phyloP scores from a whole-genome alignment of 2,888 invertebrate species.

The Sinopyrophorus schimmeli region DNA sequence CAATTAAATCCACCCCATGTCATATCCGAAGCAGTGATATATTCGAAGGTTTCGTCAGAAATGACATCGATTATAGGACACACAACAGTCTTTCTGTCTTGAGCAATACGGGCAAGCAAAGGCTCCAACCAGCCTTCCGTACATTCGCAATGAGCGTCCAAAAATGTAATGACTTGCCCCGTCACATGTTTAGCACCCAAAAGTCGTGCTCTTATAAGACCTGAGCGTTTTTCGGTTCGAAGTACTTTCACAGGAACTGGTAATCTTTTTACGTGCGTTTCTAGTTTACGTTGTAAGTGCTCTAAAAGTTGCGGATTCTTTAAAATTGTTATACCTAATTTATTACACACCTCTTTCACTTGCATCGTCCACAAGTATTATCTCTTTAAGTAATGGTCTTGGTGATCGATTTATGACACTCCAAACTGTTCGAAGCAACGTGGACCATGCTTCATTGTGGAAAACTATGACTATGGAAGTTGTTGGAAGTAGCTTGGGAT shows the following conservation, averaged over 20 bases:
- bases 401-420: slow-evolving; percentile 97
- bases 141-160: slow-evolving; percentile 98
- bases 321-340: slow-evolving; percentile 16
- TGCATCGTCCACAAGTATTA: slow-evolving; percentile 97
- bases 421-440: slow-evolving; percentile 92
- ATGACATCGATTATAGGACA: slow-evolving; percentile 99
- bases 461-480: slow-evolving; percentile 98
- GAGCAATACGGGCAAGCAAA: slow-evolving; percentile 85
- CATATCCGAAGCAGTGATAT: slow-evolving; percentile 98
- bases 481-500: slow-evolving; percentile 80
- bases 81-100: slow-evolving; percentile 91
- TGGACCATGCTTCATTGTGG: slow-evolving; percentile 99
- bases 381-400: slow-evolving; percentile 81
- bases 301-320: slow-evolving; percentile 59
- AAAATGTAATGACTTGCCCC: slow-evolving; percentile 92
- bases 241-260: slow-evolving; percentile 86
- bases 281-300: slow-evolving; percentile 84
- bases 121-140: slow-evolving; percentile 99
- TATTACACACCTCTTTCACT: slow-evolving; percentile 85
- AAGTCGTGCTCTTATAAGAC: slow-evolving; percentile 92
- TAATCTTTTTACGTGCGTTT: slow-evolving; percentile 83
- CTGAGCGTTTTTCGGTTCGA: slow-evolving; percentile 90
- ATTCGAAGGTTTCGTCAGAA: slow-evolving; percentile 98
- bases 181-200: slow-evolving; percentile 91
- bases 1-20: slow-evolving; percentile 99